Conservation (phyloP, 1,140 invertebrate genomes). For the Drosophila varians region DNA sequence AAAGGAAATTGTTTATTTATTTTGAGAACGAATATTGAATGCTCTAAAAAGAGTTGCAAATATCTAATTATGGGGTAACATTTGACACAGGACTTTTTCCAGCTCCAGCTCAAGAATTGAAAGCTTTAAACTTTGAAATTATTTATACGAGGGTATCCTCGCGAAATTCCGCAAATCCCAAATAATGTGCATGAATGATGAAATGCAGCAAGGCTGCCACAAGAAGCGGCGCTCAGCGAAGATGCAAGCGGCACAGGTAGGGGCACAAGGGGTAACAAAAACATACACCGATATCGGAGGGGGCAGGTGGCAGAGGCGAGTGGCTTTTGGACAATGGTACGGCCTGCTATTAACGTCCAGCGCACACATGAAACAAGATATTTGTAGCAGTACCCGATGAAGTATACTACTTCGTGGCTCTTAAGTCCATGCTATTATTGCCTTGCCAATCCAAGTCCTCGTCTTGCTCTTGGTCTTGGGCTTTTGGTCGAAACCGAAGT, state of each 20-base stretch:
- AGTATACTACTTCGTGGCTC: conserved; percentile 56
- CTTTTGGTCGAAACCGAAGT: too few species aligned
- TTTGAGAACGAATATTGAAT: neutral
- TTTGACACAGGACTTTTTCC: neutral
- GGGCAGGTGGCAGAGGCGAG: neutral
- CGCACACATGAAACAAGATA: conserved; percentile 83
- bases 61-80: neutral
- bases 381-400: conserved; percentile 74
- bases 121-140: too few species aligned
- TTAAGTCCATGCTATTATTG: conserved; percentile 64
- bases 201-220: conserved; percentile 71
- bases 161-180: too few species aligned
- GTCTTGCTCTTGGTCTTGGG: conserved; percentile 11
- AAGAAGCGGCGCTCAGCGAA: conserved; percentile 59
- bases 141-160: too few species aligned
- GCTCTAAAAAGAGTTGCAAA: neutral
- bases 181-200: conserved; percentile 81
- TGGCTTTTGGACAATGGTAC: conserved; percentile 47
- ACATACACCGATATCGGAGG: neutral
- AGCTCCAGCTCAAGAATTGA: too few species aligned
- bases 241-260: conserved; percentile 40
- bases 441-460: conserved; percentile 13
- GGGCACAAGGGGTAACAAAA: conserved; percentile 15
- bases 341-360: conserved; percentile 79
- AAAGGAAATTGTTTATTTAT: neutral